Evolutionary conservation across 2,113 vertebrate genomes (phyloP).

Genomic region (Terrapene triunguis): DNA sequence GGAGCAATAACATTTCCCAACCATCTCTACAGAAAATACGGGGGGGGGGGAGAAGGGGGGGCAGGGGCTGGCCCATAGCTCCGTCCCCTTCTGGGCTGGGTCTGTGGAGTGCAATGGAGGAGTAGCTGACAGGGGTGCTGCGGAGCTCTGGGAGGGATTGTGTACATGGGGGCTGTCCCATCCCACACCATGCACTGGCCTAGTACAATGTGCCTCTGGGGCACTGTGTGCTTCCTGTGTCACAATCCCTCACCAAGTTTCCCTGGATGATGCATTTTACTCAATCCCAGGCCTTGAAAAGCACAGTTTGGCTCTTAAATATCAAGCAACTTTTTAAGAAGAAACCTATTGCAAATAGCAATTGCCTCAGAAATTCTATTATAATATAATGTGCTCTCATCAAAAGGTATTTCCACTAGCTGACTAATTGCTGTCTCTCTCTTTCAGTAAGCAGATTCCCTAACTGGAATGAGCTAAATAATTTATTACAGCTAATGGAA

Average conservation of each 20-base stretch:
- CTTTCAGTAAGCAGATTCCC: background rate
- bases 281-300: background rate
- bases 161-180: background rate
- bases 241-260: background rate
- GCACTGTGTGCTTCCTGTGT: background rate
- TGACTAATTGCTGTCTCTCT: background rate
- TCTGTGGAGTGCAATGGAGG: background rate
- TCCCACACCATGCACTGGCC: background rate
- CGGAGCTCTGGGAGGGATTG: background rate
- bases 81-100: background rate
- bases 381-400: background rate
- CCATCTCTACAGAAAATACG: background rate
- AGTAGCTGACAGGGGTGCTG: background rate
- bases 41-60: accelerated
- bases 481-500: background rate
- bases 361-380: background rate
- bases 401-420: background rate
- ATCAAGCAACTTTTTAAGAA: background rate
- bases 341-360: background rate
- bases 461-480: background rate
- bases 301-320: background rate
- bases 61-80: background rate
- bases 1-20: background rate
- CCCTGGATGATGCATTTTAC: background rate
- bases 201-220: background rate